Evolutionary conservation across 2,113 vertebrate genomes (phyloP), one percentile per base, ranked within the genome.

Genomic region (Albula glossodonta): DNA sequence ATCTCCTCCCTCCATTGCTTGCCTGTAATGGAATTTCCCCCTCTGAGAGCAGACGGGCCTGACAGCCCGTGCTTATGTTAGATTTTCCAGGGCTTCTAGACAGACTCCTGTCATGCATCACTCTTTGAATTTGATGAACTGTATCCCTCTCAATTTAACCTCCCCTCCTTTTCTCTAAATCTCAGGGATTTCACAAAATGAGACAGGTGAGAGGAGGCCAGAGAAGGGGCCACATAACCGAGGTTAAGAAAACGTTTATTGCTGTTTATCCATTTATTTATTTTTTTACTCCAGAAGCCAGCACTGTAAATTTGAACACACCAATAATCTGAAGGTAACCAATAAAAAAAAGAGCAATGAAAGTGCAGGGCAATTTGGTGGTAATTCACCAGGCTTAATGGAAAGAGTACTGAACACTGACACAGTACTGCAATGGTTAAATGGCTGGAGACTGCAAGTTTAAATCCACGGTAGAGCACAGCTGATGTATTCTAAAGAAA

Each of bases 101-200:
- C 56, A 25, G 60, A 25, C 66, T 88, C 80, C 80, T 91, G 87
- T 91, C 85, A 31, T 87, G 82, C 90, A 92, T 94, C 92, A 88
- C 89, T 91, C 0, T 22, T 87, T 84, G 89, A 89, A 91, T 92
- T 93, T 93, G 91, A 93, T 93, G 88, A 95, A 87, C 87, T 93
- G 90, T 87, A 87, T 89, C 85, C 87, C 81, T 92, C 88, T 88
- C 87, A 91, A 90, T 89, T 90, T 94, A 94, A 95, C 94, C 94
- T 93, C 60, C 89, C 66, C 77, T 89, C 19, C 70, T n/a, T 74
- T 1, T 89, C 83, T 90, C 87, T 91, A 92, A 92, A 87, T 80
- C 83, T 31, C 50, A 86, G 8, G 89, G 89, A 91, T 92, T 89
- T 86, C 85, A 83, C 84, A 74, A 81, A 91, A 92, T 84, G 89